Percentiles rank a stretch among this genome's conserved stretches.
phyloP scores from a whole-genome alignment of 2,888 invertebrate species.

The Acanthoscelides obtectus region DNA sequence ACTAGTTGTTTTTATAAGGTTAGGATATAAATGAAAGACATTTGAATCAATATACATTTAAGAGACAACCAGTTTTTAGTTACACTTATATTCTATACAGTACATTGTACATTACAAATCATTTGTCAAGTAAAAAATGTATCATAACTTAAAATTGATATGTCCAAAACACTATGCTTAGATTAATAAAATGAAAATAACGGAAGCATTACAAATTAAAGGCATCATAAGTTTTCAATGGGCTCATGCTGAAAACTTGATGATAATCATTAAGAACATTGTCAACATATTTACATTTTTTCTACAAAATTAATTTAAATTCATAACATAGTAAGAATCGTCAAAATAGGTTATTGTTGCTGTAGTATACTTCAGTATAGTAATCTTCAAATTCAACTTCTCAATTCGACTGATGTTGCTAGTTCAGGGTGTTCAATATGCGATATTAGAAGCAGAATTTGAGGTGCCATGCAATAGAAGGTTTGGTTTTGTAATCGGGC shows the following conservation, averaged over 20 bases:
- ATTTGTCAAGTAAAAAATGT: background rate
- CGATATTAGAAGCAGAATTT: too few species aligned
- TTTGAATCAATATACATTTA: background rate
- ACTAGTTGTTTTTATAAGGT: too few species aligned
- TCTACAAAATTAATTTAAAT: background rate
- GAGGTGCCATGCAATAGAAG: too few species aligned
- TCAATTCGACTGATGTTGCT: too few species aligned
- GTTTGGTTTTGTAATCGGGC: too few species aligned
- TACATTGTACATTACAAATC: background rate
- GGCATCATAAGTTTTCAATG: background rate
- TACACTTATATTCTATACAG: background rate
- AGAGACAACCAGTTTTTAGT: background rate
- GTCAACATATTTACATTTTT: background rate
- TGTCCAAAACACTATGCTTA: background rate
- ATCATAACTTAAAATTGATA: background rate
- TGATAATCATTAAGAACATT: background rate
- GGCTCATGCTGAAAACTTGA: background rate
- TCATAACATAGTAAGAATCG: too few species aligned
- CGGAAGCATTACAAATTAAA: background rate
- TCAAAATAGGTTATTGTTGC: too few species aligned
- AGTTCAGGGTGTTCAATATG: too few species aligned
- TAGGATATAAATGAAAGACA: background rate
- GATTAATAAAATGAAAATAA: background rate
- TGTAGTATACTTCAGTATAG: too few species aligned
- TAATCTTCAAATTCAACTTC: too few species aligned